phyloP scores from a whole-genome alignment of 2,888 invertebrate genomes.

The Cyrtodaria siliqua region DNA sequence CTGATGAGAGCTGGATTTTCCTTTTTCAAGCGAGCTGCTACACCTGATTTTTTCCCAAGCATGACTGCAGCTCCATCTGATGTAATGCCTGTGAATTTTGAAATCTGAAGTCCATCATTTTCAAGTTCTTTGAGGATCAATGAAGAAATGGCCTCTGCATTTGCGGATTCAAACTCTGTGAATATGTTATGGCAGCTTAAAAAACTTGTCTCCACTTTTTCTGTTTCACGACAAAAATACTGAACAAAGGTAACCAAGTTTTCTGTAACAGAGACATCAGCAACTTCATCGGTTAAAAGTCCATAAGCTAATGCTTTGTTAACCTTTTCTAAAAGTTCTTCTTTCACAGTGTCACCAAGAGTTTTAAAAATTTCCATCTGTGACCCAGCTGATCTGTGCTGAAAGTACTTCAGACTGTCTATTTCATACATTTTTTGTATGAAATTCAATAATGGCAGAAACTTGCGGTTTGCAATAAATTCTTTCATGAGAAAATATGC shows the following conservation, averaged over 20 bases:
- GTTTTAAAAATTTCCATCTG: conserved; percentile 35
- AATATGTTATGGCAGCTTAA: conserved; percentile 39
- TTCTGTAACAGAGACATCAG: conserved; percentile 38
- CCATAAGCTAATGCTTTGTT: conserved; percentile 22
- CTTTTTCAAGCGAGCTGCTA: conserved; percentile 37
- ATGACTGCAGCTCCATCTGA: conserved; percentile 54
- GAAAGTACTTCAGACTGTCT: conserved; percentile 33
- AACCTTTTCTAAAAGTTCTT: conserved; percentile 19
- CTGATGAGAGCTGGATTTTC: conserved; percentile 33
- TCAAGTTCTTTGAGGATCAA: conserved; percentile 3
- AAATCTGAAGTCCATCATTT: neutral
- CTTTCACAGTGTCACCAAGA: conserved; percentile 18
- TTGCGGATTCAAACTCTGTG: conserved; percentile 11
- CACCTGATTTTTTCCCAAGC: conserved; percentile 43
- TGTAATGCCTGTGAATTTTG: conserved; percentile 33
- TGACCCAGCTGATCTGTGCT: conserved; percentile 26
- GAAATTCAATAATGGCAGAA: conserved; percentile 18
- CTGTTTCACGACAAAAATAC: conserved; percentile 13
- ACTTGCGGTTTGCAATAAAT: conserved; percentile 26
- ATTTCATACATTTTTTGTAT: conserved; percentile 31
- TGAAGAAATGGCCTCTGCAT: conserved; percentile 35
- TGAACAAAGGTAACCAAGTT: conserved; percentile 43
- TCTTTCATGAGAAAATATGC: conserved; percentile 47
- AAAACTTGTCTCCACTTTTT: conserved; percentile 24
- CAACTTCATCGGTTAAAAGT: conserved; percentile 38